A percentile compares a stretch with the other conserved stretches of the same genome.
Conservation (phyloP, 2,888 invertebrate genomes). For the Lymantria monacha region DNA sequence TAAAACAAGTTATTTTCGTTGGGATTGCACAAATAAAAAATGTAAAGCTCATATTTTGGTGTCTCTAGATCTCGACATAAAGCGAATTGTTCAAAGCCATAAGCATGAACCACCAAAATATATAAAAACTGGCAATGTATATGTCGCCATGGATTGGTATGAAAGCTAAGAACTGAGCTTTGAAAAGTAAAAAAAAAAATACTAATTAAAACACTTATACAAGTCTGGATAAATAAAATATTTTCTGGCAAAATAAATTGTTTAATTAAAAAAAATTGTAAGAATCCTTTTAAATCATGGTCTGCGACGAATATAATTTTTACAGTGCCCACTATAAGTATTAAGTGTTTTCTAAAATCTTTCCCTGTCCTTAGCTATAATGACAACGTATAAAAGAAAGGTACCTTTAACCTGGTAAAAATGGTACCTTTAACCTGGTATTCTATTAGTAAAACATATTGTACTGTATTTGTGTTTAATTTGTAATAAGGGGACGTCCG, state of each 20-base stretch:
- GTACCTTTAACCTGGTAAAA: no score
- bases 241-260: no score
- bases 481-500: no score
- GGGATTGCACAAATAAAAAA: slow-evolving; percentile 1
- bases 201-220: background rate
- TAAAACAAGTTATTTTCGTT: background rate
- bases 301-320: no score
- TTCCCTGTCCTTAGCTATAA: no score
- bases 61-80: slow-evolving; percentile 12
- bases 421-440: no score
- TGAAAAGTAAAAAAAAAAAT: background rate
- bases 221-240: no score
- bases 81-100: background rate
- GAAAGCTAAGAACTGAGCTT: background rate
- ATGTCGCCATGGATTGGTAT: slow-evolving; percentile 4
- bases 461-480: background rate
- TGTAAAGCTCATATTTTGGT: slow-evolving; percentile 8
- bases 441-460: background rate
- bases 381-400: no score
- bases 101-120: slow-evolving; percentile 6
- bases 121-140: slow-evolving; percentile 5
- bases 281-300: no score
- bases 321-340: no score
- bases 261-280: no score
- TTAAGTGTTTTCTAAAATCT: no score